phyloP scores from a whole-genome alignment of 2,888 invertebrate genomes.

The Cheilosia urbana region DNA sequence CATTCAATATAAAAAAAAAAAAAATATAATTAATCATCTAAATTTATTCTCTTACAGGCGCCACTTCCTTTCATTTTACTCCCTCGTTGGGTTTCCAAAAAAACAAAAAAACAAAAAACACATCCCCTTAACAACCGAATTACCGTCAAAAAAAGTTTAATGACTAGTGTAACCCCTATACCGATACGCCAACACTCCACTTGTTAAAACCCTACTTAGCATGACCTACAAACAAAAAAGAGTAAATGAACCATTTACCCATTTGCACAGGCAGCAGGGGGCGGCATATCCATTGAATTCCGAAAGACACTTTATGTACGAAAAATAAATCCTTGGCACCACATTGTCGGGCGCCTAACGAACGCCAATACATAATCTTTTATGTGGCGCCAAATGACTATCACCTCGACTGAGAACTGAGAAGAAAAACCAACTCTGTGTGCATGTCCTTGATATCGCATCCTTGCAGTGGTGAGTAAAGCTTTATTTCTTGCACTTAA shows the following conservation, averaged over 20 bases:
- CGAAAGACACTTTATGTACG: constrained; percentile 44
- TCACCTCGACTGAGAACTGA: constrained; percentile 43
- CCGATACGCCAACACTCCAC: constrained; percentile 20
- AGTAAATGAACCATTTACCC: constrained; percentile 47
- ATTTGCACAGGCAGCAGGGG: constrained; percentile 43
- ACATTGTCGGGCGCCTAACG: constrained; percentile 71
- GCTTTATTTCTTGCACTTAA: constrained; percentile 21
- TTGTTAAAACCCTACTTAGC: constrained; percentile 53
- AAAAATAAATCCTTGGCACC: constrained; percentile 61
- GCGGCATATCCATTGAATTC: constrained; percentile 61
- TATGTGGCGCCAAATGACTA: constrained; percentile 72
- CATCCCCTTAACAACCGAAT: constrained; percentile 30
- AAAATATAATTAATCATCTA: not conserved
- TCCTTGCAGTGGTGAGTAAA: constrained; percentile 19
- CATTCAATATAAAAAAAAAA: not conserved
- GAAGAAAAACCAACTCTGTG: constrained; percentile 8
- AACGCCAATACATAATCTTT: constrained; percentile 56
- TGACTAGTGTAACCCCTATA: constrained; percentile 31
- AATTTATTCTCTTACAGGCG: not conserved
- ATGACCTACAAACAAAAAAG: constrained; percentile 60
- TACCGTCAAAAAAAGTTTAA: constrained; percentile 36
- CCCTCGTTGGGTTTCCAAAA: not conserved
- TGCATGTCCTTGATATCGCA: constrained; percentile 49
- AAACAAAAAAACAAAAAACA: not conserved
- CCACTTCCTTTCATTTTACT: not conserved